Base-by-base conservation (phyloP, 1,140 invertebrate genomes). In the Galleria mellonella region DNA sequence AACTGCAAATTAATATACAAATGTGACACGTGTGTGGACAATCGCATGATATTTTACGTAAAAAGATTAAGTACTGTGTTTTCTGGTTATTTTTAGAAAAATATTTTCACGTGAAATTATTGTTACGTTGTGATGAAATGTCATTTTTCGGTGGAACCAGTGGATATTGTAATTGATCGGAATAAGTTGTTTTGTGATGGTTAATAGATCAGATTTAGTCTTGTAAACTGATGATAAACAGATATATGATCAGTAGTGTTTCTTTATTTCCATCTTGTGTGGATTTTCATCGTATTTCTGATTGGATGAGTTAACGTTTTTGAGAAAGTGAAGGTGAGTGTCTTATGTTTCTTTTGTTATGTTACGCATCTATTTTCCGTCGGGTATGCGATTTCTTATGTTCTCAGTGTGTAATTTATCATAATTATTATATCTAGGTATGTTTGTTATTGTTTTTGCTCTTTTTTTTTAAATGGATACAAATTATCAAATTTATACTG, bases 101-200 rank as follows among this genome's bases (percentile, higher is more conserved):
- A 12, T 6, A 12, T 4, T 35, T 10, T 35, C 32, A 35, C 10
- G 30, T 38, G 12, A 7, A 36, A 36, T 15, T 14, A 49, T 72
- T n/a, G n/a, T n/a, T 59, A 71, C 57, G 62, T 60, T 72, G 62
- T 63, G 58, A 72, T 69, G 69, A 81, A 76, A 77, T 69, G 78
- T 83, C 76, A 83, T 70, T 63, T 71, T 74, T 76, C 68, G 61
- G 65, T 83, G 72, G 71, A 74, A 64, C 67, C 40, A 58, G 72
- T 75, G 68, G n/a, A n/a, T n/a, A n/a, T n/a, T n/a, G n/a, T n/a
- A n/a, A n/a, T n/a, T n/a, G n/a, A n/a, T n/a, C n/a, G n/a, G n/a
- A n/a, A n/a, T n/a, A n/a, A n/a, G n/a, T n/a, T n/a, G n/a, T 74
- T 81, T 60, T 51, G 58, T 66, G 57, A 68, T 68, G 70, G 68